Evolutionary conservation across 2,797 vertebrate genomes (phyloP).

Genomic region (Silurus lanzhouensis): DNA sequence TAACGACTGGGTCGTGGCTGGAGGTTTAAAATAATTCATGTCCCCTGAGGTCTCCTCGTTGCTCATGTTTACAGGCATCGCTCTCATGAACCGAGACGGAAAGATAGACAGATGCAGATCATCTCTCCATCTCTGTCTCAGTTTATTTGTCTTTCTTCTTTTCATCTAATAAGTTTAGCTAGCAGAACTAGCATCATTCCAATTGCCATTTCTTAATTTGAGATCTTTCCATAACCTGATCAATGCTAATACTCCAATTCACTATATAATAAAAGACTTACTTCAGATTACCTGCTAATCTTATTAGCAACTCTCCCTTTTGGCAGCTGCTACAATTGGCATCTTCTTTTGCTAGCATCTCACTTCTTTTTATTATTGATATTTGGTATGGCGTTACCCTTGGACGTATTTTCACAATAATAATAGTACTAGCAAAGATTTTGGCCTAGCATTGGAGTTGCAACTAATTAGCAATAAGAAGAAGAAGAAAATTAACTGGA

Average conservation of each 20-base stretch:
- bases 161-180: neutral
- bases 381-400: neutral
- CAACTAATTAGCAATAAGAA: neutral
- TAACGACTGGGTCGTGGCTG: conserved; percentile 50
- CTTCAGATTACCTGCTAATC: no score
- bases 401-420: neutral
- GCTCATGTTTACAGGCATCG: conserved; percentile 55
- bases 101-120: neutral
- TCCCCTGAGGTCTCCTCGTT: conserved; percentile 46
- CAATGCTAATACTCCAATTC: neutral
- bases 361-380: neutral
- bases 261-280: neutral
- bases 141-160: neutral
- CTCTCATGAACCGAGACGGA: neutral
- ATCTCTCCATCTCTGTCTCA: neutral
- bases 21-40: conserved; percentile 40
- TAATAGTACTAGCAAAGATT: neutral
- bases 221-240: neutral
- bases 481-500: neutral
- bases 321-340: neutral
- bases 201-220: neutral
- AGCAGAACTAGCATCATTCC: neutral
- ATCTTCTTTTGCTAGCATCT: conserved; percentile 4
- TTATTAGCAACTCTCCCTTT: neutral
- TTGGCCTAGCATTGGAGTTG: neutral